A percentile compares a stretch with the other conserved stretches of the same genome.
Evolutionary conservation across 2,113 vertebrate genomes (phyloP).

Genomic region (Cercocebus atys): DNA sequence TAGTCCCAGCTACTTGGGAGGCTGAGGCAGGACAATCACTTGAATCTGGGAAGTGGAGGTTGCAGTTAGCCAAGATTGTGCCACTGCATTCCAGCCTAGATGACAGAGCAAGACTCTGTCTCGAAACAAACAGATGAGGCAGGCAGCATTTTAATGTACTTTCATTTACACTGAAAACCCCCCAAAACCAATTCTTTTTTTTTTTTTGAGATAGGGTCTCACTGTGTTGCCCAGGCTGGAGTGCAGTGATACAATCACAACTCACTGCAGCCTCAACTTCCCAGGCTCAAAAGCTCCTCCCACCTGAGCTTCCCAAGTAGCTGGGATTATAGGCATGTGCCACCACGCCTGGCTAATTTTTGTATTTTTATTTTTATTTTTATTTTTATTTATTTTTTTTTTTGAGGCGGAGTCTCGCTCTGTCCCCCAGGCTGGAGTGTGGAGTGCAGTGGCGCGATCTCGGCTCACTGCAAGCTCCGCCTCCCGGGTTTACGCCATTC

Average conservation of each 20-base stretch:
- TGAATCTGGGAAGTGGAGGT: too few species aligned
- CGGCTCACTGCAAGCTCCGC: too few species aligned
- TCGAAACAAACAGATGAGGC: background rate
- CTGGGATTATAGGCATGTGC: background rate
- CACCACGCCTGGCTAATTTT: background rate
- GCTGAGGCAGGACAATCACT: too few species aligned
- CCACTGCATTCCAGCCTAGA: background rate
- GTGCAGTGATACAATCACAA: background rate
- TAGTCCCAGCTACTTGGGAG: too few species aligned
- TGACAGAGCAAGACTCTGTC: background rate
- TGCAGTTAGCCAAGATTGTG: background rate
- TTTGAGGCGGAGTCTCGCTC: too few species aligned
- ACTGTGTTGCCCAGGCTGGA: background rate
- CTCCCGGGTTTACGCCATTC: too few species aligned
- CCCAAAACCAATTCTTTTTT: background rate
- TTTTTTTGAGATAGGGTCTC: background rate
- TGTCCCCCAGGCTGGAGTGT: too few species aligned
- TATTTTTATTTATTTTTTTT: too few species aligned
- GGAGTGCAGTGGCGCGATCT: too few species aligned
- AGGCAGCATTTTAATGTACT: constrained; percentile 26
- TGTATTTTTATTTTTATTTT: too few species aligned
- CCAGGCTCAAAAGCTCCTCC: background rate
- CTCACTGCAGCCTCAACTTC: background rate
- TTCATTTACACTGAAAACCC: background rate
- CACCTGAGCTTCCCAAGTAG: background rate